Base-by-base conservation (phyloP, 2,797 vertebrate species). In the Microcaecilia unicolor region DNA sequence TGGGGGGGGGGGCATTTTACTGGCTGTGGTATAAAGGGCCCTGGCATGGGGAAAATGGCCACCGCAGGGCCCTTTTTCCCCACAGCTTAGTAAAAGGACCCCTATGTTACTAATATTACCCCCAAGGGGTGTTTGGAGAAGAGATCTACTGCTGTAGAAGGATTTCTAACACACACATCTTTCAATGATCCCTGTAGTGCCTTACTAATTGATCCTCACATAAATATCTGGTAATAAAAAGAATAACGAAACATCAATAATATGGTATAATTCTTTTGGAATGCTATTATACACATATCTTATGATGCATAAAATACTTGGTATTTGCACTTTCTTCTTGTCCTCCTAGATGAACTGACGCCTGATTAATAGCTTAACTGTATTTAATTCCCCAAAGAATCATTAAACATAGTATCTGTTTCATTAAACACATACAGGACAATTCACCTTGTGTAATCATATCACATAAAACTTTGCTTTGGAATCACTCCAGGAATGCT, bases 371-470 rank as follows among this genome's bases (percentile, higher is more conserved):
- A 48, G 57, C 47, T 24, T 30, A 27, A 22, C 44, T 10, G 48
- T 22, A 18, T 22, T 58, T 55, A 61, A 44, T 43, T 57, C 75
- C 66, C 71, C 1, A 1, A 2, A 34, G 62, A 64, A 63, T 49
- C 48, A 24, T 70, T 61, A 66, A 70, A 37, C 35, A 36, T 36
- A 7, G 64, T 57, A 49, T 55, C 68, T 51, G 60, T 76, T 76
- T 73, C 64, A 66, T 81, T 76, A 70, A 53, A 41, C 60, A 46
- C 69, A 64, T 56, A 51, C 59, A 43, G 70, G 69, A 72, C 66
- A 46, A 70, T 80, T 81, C 78, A 78, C 76, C 78, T 78, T 48
- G 50, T 58, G 58, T 67, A 73, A 82, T 80, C 72, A 62, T 27
- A 60, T 21, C 74, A 50, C 73, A 67, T 70, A 74, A 76, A 82